These are phyloP conservation scores for Nesogale talazaci DNA, from an alignment of 2,113 vertebrate species.

Conservation along the genomic window DNA sequence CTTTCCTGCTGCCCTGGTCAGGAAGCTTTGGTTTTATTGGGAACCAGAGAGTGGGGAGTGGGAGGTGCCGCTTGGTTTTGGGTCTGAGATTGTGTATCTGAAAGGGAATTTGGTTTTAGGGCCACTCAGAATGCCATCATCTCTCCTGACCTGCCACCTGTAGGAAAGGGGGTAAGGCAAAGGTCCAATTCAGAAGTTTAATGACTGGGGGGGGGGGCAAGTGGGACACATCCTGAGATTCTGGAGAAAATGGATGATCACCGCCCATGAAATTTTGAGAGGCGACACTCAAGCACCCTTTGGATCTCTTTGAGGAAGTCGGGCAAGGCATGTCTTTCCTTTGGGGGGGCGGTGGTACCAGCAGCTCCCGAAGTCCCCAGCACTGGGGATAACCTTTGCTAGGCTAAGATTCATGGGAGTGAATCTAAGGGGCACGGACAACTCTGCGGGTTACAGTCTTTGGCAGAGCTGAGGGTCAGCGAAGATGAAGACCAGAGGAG, in stretches of 20 bases:
- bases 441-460: not conserved
- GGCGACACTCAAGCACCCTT: not conserved
- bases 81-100: not conserved
- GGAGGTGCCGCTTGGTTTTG: not conserved
- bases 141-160: not conserved
- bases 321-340: conserved; percentile 52
- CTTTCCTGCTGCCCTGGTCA: conserved; percentile 10
- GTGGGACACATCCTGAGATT: not conserved
- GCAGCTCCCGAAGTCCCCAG: not conserved
- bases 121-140: not conserved
- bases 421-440: not conserved
- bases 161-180: not conserved
- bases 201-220: not conserved
- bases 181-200: not conserved
- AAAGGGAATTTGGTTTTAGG: not conserved
- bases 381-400: not conserved
- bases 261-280: not conserved
- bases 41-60: not conserved
- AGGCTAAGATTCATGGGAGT: not conserved
- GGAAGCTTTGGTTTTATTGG: conserved; percentile 20
- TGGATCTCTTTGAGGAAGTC: not conserved
- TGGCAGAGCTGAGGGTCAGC: not conserved
- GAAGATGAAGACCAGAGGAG: not conserved
- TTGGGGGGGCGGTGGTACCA: not conserved
- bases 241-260: not conserved